Base-by-base conservation (phyloP, 2,888 invertebrate species). In the Leptarthrus brevirostris region DNA sequence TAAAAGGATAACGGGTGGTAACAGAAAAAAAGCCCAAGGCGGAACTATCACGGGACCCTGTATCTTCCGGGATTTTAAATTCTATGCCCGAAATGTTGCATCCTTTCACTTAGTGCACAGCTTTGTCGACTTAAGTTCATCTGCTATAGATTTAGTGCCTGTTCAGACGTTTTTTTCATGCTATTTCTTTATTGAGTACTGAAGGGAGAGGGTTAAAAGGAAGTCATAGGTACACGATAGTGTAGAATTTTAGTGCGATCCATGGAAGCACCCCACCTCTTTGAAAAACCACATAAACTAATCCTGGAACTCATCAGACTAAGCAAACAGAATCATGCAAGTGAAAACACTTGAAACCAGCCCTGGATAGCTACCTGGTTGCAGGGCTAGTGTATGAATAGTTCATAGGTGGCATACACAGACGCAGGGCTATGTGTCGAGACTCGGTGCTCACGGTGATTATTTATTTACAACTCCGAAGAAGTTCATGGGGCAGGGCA, bases 301-400 rank as follows among this genome's bases (percentile, higher is more conserved):
- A 72, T 72, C 56, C 44, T 64, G 47, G 53, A 73, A 75, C 73
- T 75, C 75, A 75, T 75, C 75, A 75, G 53, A 58, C 52, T 75
- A 64, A 71, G 73, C 75, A 75, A 75, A 75, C 73, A 73, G 70
- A 58, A 71, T 71, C 36, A 54, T 71, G 71, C 34, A 71, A 71
- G 71, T n/a, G 71, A 71, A 71, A 54, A 54, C 69, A 69, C 69
- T 69, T 52, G 69, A 69, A 69, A 69, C 24, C 47, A 52, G 26
- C 52, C 52, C 34, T 47, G 26, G 44, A 36, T 44, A 44, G 64
- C 20, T 18, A 30, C 30, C 54, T 54, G 54, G 22, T 18, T 22
- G 52, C 20, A 52, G n/a, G 8, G 52, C n/a, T n/a, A n/a, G n/a
- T n/a, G n/a, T n/a, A n/a, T n/a, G 36, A 36, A 36, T 12, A 12